A percentile compares a stretch with the other conserved stretches of the same genome.
phyloP scores from a whole-genome alignment of 2,113 vertebrate genomes.

The Brachyhypopomus gauderio region DNA sequence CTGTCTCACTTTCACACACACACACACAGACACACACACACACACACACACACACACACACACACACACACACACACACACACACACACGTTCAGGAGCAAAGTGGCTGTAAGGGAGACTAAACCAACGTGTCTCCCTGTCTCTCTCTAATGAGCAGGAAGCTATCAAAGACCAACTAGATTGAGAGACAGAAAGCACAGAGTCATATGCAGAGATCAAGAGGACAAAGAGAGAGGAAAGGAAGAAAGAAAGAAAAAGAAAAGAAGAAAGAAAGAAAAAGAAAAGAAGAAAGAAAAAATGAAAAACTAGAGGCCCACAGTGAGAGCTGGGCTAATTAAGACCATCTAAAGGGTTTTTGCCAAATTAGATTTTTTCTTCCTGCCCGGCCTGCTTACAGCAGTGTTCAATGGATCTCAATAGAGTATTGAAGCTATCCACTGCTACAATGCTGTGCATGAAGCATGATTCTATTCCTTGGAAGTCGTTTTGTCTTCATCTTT shows the following conservation, averaged over 20 bases:
- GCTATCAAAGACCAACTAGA: conserved; percentile 44
- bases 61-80: neutral
- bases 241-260: neutral
- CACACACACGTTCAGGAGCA: conserved; percentile 34
- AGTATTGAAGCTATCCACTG: neutral
- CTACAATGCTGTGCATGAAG: neutral
- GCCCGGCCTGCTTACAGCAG: neutral
- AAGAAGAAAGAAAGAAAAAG: neutral
- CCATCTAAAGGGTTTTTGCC: conserved; percentile 25
- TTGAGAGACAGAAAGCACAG: neutral
- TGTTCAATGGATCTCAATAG: neutral
- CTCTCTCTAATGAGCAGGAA: conserved; percentile 39
- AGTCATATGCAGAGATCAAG: neutral
- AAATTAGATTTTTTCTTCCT: conserved; percentile 10
- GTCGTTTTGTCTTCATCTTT: neutral
- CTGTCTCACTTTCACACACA: neutral
- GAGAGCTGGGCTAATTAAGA: conserved; percentile 16
- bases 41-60: too few relatives aligned
- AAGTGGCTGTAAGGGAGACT: conserved; percentile 52
- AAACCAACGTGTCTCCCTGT: conserved; percentile 48
- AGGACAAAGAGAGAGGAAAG: neutral
- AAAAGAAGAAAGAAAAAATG: neutral
- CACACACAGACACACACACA: neutral
- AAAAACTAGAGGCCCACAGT: neutral
- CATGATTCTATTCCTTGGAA: neutral